These are phyloP conservation scores for Cheirogaleus major DNA, from an alignment of 2,797 vertebrate species.

Conservation along the genomic window DNA sequence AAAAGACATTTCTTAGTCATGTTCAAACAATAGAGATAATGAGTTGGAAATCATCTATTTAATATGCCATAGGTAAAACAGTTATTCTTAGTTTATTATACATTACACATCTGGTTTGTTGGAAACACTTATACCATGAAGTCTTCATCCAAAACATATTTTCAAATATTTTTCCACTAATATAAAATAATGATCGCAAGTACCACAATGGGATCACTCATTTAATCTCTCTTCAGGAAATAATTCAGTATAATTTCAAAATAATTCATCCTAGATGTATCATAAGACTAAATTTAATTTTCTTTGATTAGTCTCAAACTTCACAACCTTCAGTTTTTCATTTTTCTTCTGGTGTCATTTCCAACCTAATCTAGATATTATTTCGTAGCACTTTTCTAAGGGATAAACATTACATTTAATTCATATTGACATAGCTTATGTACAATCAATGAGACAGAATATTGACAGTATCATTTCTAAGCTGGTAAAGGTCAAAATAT, in stretches of 20 bases:
- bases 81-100: neutral
- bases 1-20: neutral
- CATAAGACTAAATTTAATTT: neutral
- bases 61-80: neutral
- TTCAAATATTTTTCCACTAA: neutral
- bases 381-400: neutral
- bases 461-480: too few species aligned
- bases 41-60: neutral
- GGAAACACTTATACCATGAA: neutral
- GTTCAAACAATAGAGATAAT: neutral
- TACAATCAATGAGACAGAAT: neutral
- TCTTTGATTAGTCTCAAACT: neutral
- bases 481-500: neutral
- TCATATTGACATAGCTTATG: neutral
- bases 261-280: neutral
- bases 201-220: neutral
- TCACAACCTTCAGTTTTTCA: neutral
- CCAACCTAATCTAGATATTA: neutral
- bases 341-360: neutral
- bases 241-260: neutral
- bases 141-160: neutral
- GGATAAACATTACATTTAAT: neutral
- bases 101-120: neutral
- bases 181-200: neutral
- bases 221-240: neutral